phyloP scores from a whole-genome alignment of 2,888 invertebrate genomes.

The Coelogynopora nodosa region DNA sequence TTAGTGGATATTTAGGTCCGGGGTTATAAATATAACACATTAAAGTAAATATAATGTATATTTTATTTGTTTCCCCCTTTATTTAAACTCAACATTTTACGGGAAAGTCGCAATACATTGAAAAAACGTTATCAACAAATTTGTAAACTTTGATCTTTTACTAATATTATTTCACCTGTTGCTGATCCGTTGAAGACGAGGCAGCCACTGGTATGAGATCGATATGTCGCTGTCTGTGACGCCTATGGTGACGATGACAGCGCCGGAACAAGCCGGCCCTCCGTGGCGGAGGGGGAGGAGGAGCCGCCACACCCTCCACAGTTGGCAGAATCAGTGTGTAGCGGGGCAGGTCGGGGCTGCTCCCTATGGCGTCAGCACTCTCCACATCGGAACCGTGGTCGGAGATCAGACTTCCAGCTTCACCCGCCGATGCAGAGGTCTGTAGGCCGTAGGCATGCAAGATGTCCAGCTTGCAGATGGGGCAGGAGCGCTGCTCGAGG shows the following conservation, averaged over 20 bases:
- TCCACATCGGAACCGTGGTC: conserved; percentile 39
- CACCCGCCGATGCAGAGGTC: conserved; percentile 48
- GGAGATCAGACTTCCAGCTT: conserved; percentile 19
- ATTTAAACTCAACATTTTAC: too few relatives aligned
- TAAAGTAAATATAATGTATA: too few relatives aligned
- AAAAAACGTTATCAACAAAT: too few relatives aligned
- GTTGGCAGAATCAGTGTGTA: background rate
- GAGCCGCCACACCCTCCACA: background rate
- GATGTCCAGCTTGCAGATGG: conserved; percentile 95
- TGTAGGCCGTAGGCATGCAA: conserved; percentile 68
- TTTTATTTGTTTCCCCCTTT: too few relatives aligned
- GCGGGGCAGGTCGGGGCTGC: background rate
- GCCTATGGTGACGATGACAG: background rate
- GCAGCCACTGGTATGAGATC: too few relatives aligned
- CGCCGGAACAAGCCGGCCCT: background rate
- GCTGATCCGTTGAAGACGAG: too few relatives aligned
- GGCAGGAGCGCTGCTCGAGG: conserved; percentile 86
- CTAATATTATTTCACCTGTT: too few relatives aligned
- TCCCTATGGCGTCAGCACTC: background rate
- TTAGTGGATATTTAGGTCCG: too few relatives aligned
- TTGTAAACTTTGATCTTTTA: too few relatives aligned
- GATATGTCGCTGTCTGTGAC: too few relatives aligned
- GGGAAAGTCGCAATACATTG: too few relatives aligned
- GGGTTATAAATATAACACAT: too few relatives aligned
- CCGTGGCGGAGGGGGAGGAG: background rate